Percentiles rank a stretch among this genome's conserved stretches.
These are phyloP conservation scores for Colius striatus DNA, from an alignment of 2,113 vertebrate species.

Conservation along the genomic window DNA sequence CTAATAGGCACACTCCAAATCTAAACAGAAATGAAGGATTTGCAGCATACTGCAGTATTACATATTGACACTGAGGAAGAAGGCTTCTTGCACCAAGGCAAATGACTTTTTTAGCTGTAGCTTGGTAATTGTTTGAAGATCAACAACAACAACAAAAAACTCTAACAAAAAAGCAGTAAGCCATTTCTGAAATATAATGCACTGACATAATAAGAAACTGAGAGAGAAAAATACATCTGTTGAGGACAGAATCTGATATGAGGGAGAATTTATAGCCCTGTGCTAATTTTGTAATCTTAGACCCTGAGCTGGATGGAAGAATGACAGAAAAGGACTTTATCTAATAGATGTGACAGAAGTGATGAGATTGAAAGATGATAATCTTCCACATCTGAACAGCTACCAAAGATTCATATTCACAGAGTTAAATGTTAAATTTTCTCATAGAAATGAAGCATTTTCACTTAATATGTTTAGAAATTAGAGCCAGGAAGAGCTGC, in stretches of 20 bases:
- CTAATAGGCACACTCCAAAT: not conserved
- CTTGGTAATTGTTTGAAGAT: not conserved
- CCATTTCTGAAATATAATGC: not conserved
- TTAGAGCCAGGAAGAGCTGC: not conserved
- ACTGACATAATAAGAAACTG: not conserved
- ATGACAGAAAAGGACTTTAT: not conserved
- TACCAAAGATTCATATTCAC: not conserved
- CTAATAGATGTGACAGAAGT: not conserved
- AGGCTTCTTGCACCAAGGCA: not conserved
- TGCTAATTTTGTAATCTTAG: conserved; percentile 1
- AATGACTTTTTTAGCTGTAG: not conserved
- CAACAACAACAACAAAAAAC: not conserved
- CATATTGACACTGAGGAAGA: not conserved
- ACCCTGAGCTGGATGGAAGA: not conserved
- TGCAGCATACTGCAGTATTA: not conserved
- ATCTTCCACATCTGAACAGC: not conserved
- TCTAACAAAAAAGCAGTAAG: not conserved
- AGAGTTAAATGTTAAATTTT: conserved; percentile 25
- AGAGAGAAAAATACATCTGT: not conserved
- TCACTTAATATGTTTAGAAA: conserved; percentile 14
- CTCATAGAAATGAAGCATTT: not conserved
- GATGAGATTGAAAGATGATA: not conserved
- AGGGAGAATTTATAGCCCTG: conserved; percentile 26
- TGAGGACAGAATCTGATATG: not conserved
- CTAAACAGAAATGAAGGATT: conserved; percentile 42